Evolutionary conservation across 2,113 vertebrate species (phyloP).

Genomic region (Hylia prasina): DNA sequence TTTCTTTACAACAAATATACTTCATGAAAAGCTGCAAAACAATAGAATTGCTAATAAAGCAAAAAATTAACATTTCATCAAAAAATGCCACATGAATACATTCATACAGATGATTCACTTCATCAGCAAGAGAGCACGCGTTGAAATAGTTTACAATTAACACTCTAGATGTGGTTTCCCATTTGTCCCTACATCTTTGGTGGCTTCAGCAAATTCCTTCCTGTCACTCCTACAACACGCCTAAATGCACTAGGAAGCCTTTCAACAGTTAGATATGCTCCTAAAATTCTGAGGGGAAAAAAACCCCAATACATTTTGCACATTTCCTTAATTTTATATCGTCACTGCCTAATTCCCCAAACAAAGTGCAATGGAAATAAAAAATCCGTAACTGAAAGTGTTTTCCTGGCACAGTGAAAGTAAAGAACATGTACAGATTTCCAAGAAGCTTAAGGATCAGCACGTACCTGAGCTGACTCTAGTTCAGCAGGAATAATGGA

Average conservation of each 20-base stretch:
- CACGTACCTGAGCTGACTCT: not conserved
- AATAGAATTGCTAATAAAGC: constrained; percentile 51
- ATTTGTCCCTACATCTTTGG: constrained; percentile 24
- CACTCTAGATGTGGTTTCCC: constrained; percentile 47
- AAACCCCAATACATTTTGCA: not conserved
- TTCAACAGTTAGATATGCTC: not conserved
- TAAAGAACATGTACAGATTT: not conserved
- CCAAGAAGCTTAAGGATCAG: not conserved
- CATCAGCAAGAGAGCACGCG: constrained; percentile 43
- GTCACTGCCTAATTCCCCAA: not conserved
- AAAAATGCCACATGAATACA: constrained; percentile 58
- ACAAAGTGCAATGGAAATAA: not conserved
- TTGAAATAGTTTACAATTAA: constrained; percentile 51
- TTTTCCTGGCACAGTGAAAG: not conserved
- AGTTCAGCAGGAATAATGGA: not conserved
- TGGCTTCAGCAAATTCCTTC: constrained; percentile 35
- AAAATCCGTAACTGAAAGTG: not conserved
- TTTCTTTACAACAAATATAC: constrained; percentile 41
- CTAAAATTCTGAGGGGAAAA: not conserved
- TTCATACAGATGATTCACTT: constrained; percentile 45
- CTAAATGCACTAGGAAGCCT: constrained; percentile 20
- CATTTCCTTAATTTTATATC: not conserved
- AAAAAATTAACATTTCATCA: constrained; percentile 59
- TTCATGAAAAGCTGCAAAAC: constrained; percentile 51
- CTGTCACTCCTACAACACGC: not conserved